Percentiles rank a stretch among this genome's conserved stretches.
phyloP scores from a whole-genome alignment of 1,140 invertebrate genomes.

The Hyphantria cunea region DNA sequence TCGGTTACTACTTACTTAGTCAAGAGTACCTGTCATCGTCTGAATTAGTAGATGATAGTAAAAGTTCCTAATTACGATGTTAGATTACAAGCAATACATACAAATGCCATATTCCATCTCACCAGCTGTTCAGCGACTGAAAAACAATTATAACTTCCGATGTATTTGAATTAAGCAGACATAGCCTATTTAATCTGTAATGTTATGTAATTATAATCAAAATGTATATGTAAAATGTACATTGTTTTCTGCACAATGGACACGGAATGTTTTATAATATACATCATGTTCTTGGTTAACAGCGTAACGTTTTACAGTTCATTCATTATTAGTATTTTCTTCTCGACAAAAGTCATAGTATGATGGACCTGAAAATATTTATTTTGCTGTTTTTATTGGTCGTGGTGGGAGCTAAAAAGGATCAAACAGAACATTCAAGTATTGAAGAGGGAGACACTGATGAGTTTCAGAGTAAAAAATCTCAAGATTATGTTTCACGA shows the following conservation, averaged over 20 bases:
- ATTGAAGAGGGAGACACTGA: constrained; percentile 4
- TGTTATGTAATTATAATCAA: too few relatives aligned
- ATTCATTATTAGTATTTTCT: constrained; percentile 14
- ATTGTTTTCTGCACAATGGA: constrained; percentile 36
- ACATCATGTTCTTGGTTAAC: constrained; percentile 31
- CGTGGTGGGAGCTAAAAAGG: constrained; percentile 19
- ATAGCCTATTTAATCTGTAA: too few relatives aligned
- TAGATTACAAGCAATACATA: too few relatives aligned
- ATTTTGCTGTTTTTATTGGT: constrained; percentile 8
- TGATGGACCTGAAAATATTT: constrained; percentile 19
- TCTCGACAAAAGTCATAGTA: constrained; percentile 2
- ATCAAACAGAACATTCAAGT: not conserved
- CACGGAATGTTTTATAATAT: constrained; percentile 32
- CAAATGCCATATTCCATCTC: too few relatives aligned
- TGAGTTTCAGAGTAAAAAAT: constrained; percentile 5
- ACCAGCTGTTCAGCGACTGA: too few relatives aligned
- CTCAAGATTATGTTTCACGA: constrained; percentile 6
- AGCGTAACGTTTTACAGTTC: constrained; percentile 6
- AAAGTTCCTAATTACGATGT: too few relatives aligned
- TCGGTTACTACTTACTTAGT: too few relatives aligned
- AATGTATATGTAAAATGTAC: not conserved
- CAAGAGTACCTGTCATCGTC: too few relatives aligned
- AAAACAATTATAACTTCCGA: too few relatives aligned
- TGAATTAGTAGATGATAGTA: too few relatives aligned
- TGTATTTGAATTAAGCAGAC: too few relatives aligned